Base-by-base conservation (phyloP, 2,888 invertebrate genomes). In the Acrobasis repandana region DNA sequence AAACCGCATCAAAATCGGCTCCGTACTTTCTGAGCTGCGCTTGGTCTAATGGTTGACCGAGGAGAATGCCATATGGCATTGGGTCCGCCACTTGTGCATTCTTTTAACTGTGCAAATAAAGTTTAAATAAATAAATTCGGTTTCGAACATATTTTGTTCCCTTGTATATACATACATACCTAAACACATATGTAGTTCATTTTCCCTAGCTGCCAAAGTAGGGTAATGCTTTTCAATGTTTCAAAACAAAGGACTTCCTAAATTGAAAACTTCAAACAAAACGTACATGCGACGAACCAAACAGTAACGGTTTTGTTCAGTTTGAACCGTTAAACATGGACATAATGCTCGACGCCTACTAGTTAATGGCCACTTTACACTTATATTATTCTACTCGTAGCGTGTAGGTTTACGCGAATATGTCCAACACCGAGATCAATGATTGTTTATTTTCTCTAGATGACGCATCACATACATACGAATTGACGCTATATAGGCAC, bases 241-340 rank as follows among this genome's bases (percentile, higher is more conserved):
- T 14, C 14, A 43, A 43, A 43, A 43, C 11, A n/a, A 43, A 43
- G 14, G n/a, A 5, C 43, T 43, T 14, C 14, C 43, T 1, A 14
- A 43, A 38, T 38, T 38, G 43, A 43, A 43, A 43, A 14, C 38
- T 14, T 50, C 15, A 28, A 18, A 38, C n/a, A 43, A 16, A 56
- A 43, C 18, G 47, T 48, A 28, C 33, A 9, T n/a, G n/a, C 33
- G 11, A 56, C 16, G 48, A 56, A 20, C 14, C 43, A 43, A n/a
- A 8, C 14, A 11, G 38, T 57, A 60, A 60, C 60, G 56, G 62
- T 62, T 47, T 60, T 56, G 36, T 60, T 62, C 57, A 62, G 51
- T 51, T 46, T 14, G 43, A 51, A 61, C 65, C 65, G 67, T 63
- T 67, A 61, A 61, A 61, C 59, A 63, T 64, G 63, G 61, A 63